Conservation (phyloP, 2,888 invertebrate species). For the Pandemis corylana region DNA sequence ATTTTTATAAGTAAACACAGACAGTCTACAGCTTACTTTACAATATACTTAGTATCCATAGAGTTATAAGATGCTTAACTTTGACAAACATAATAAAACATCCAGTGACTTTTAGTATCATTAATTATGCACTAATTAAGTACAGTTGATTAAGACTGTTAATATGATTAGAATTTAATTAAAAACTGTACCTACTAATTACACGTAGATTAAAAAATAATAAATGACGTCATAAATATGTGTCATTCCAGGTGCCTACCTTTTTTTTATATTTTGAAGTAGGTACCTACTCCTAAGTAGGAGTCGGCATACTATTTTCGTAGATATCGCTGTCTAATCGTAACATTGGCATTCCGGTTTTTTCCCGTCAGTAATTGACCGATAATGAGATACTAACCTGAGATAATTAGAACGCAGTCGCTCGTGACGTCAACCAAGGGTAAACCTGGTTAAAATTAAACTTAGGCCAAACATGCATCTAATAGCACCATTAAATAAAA, state of each 20-base stretch:
- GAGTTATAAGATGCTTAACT: not conserved
- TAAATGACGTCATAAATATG: not conserved
- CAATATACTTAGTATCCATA: not conserved
- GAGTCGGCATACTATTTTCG: not conserved
- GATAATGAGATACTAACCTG: slow-evolving; percentile 34
- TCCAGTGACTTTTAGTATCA: not conserved
- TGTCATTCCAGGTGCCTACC: not conserved
- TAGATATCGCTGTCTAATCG: slow-evolving; percentile 6
- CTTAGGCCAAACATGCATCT: not conserved
- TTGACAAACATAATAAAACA: not conserved
- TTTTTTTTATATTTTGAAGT: not conserved
- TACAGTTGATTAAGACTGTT: not conserved
- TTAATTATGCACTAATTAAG: not conserved
- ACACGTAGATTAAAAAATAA: not conserved
- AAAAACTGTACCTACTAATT: not conserved
- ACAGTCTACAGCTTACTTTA: not conserved
- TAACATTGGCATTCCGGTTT: slow-evolving; percentile 6
- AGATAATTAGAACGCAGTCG: slow-evolving; percentile 25
- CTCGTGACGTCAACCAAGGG: slow-evolving; percentile 12
- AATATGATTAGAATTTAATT: not conserved
- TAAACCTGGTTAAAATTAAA: not conserved
- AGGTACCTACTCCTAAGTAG: not conserved
- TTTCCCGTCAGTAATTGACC: slow-evolving; percentile 23
- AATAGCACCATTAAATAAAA: not conserved
- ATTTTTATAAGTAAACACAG: not conserved